These are phyloP conservation scores for Myotis yumanensis DNA, from an alignment of 2,113 vertebrate species.

Conservation along the genomic window DNA sequence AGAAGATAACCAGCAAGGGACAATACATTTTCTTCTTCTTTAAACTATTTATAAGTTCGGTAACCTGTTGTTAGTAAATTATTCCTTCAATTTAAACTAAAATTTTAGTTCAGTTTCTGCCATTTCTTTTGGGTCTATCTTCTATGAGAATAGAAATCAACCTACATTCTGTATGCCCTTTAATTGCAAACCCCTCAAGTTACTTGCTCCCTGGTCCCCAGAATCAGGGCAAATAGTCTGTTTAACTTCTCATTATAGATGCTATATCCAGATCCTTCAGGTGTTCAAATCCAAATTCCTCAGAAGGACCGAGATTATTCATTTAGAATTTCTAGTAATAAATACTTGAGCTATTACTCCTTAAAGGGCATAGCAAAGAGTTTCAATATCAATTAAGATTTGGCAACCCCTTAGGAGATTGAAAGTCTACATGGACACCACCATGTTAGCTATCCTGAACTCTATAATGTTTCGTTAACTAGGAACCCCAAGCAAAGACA, in stretches of 20 bases:
- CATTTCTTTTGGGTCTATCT: background rate
- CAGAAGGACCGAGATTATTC: background rate
- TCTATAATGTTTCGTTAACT: background rate
- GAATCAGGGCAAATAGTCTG: background rate
- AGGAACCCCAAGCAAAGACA: background rate
- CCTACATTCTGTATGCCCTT: background rate
- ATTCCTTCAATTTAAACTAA: background rate
- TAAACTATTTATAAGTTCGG: conserved; percentile 3
- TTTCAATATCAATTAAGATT: background rate
- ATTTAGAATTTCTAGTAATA: background rate
- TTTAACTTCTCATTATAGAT: background rate
- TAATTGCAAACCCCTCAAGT: background rate
- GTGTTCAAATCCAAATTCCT: conserved; percentile 19
- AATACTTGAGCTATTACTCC: background rate
- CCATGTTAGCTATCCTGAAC: background rate
- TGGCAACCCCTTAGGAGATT: background rate
- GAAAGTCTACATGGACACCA: background rate
- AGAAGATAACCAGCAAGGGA: background rate
- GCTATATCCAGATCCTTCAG: background rate
- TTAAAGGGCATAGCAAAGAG: background rate
- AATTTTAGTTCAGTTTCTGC: background rate
- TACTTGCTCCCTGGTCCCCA: background rate
- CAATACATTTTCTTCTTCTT: background rate
- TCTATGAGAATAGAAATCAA: background rate
- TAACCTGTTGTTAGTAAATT: background rate